phyloP scores from a whole-genome alignment of 2,888 invertebrate genomes.

The Phortica magna region DNA sequence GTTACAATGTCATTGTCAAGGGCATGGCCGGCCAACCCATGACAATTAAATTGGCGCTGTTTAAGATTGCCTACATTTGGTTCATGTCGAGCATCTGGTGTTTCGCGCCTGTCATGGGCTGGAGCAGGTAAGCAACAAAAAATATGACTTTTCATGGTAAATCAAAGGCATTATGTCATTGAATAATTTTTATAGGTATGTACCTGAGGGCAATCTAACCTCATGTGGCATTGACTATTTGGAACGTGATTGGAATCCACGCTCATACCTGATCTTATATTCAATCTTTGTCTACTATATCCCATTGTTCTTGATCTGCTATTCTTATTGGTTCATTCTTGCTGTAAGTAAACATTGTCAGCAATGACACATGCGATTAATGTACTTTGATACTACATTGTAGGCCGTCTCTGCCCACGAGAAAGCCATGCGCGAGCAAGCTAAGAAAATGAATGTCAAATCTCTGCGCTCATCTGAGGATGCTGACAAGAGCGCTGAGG shows the following conservation, averaged over 20 bases:
- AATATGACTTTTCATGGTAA: neutral
- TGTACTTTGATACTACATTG: neutral
- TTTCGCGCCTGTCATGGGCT: conserved; percentile 90
- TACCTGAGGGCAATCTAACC: conserved; percentile 96
- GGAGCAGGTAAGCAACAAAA: conserved; percentile 85
- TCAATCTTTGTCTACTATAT: conserved; percentile 87
- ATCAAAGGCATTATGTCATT: neutral
- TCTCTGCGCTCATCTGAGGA: conserved; percentile 89
- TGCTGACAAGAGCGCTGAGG: conserved; percentile 89
- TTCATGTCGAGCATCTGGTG: conserved; percentile 88
- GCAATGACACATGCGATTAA: neutral
- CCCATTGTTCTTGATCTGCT: conserved; percentile 89
- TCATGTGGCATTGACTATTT: conserved; percentile 95
- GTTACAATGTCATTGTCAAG: conserved; percentile 96
- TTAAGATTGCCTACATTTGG: conserved; percentile 90
- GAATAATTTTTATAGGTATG: conserved; percentile 82
- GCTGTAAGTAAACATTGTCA: conserved; percentile 79
- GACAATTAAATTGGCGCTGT: conserved; percentile 88
- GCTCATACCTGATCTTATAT: conserved; percentile 89
- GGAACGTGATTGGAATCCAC: conserved; percentile 85
- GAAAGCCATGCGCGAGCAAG: conserved; percentile 91
- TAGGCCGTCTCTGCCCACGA: conserved; percentile 81
- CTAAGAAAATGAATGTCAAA: conserved; percentile 96
- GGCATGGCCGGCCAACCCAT: conserved; percentile 91
- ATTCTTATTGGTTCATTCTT: conserved; percentile 93